phyloP scores from a whole-genome alignment of 2,113 vertebrate genomes.

The Tiliqua scincoides region DNA sequence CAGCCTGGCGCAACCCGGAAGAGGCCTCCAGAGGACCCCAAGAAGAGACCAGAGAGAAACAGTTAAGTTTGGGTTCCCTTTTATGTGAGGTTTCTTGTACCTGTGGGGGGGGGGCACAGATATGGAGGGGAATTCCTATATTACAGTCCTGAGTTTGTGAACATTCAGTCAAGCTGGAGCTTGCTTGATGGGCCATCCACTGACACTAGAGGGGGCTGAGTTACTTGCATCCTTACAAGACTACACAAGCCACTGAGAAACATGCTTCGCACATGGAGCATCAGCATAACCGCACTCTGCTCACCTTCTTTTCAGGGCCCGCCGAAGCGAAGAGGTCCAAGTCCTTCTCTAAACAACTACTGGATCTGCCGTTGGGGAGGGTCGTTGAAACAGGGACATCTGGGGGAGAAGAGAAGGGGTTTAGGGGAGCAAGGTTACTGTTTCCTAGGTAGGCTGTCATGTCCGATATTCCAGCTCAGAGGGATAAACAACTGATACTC shows the following conservation, averaged over 20 bases:
- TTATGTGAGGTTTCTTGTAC: too few species aligned
- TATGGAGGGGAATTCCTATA: too few species aligned
- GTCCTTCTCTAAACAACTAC: constrained; percentile 81
- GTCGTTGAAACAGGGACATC: constrained; percentile 79
- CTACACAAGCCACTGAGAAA: too few species aligned
- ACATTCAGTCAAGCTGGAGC: too few species aligned
- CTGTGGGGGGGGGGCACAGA: too few species aligned
- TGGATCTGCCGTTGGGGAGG: constrained; percentile 80
- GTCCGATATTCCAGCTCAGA: not conserved
- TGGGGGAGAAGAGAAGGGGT: constrained; percentile 47
- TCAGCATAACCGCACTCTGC: not conserved
- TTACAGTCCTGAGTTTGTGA: too few species aligned
- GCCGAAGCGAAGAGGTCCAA: constrained; percentile 89
- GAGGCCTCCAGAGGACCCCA: too few species aligned
- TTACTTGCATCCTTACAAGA: not conserved
- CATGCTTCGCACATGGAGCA: too few species aligned
- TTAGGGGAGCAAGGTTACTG: fast-evolving
- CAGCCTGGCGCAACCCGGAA: too few species aligned
- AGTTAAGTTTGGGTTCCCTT: too few species aligned
- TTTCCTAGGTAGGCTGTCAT: not conserved
- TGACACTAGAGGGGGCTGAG: not conserved
- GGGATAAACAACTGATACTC: not conserved
- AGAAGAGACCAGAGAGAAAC: too few species aligned
- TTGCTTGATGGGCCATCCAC: not conserved
- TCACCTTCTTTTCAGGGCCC: constrained; percentile 76